Conservation (phyloP, 2,113 vertebrate species). For the Pygoscelis antarcticus region DNA sequence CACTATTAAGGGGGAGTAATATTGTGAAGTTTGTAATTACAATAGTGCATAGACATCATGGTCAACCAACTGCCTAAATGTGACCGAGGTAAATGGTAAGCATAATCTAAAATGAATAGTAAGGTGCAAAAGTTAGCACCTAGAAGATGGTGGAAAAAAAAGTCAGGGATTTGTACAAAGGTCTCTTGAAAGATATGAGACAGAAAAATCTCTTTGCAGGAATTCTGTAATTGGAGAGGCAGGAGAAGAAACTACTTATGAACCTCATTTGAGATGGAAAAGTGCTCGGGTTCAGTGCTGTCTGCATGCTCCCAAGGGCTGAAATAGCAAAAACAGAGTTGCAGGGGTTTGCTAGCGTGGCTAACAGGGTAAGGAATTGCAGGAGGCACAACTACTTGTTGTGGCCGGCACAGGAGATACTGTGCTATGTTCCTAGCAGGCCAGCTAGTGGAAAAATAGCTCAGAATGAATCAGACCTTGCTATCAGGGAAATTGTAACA, state of each 20-base stretch:
- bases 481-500: background rate
- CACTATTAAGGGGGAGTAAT: background rate
- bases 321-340: background rate
- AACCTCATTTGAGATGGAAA: background rate
- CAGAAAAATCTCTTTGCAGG: background rate
- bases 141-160: background rate
- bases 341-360: background rate
- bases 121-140: background rate
- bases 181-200: background rate
- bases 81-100: background rate
- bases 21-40: background rate
- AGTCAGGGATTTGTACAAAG: background rate
- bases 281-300: background rate
- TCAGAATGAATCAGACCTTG: background rate
- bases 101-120: background rate
- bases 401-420: background rate
- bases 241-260: background rate
- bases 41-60: background rate
- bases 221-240: background rate
- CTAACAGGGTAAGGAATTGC: background rate
- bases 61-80: background rate
- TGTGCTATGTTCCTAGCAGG: background rate
- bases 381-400: background rate
- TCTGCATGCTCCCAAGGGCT: background rate
- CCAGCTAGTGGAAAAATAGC: background rate